Percentiles rank a stretch among this genome's conserved stretches.
phyloP scores from a whole-genome alignment of 2,888 invertebrate genomes.

The Chaitophorus viminalis region DNA sequence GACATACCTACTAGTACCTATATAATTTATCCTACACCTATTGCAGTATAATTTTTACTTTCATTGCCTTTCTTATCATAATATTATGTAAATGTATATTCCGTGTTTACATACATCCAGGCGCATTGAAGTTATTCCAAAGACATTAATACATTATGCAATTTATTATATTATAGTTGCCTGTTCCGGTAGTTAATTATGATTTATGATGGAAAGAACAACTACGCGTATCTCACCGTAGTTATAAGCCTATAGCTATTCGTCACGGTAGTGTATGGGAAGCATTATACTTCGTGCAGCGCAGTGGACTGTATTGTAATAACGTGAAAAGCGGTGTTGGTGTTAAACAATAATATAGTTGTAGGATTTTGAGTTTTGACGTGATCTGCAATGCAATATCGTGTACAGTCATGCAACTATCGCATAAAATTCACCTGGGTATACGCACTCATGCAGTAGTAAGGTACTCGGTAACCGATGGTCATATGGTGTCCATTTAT shows the following conservation, averaged over 20 bases:
- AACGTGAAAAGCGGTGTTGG: neutral
- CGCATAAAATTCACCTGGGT: neutral
- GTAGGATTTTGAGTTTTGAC: neutral
- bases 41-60: too few species aligned
- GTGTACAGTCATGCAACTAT: neutral
- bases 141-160: neutral
- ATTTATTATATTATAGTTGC: neutral
- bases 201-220: neutral
- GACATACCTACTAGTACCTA: too few species aligned
- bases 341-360: neutral
- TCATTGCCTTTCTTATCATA: too few species aligned
- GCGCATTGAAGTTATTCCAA: neutral
- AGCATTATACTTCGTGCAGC: neutral
- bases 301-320: neutral
- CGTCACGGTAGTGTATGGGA: neutral
- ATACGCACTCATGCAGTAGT: too few species aligned
- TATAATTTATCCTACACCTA: too few species aligned
- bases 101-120: neutral
- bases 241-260: neutral
- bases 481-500: neutral
- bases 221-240: too few species aligned
- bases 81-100: neutral
- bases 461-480: neutral
- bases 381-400: neutral
- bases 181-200: neutral